Conservation (phyloP, 2,113 vertebrate species). For the Apodemus speciosus region DNA sequence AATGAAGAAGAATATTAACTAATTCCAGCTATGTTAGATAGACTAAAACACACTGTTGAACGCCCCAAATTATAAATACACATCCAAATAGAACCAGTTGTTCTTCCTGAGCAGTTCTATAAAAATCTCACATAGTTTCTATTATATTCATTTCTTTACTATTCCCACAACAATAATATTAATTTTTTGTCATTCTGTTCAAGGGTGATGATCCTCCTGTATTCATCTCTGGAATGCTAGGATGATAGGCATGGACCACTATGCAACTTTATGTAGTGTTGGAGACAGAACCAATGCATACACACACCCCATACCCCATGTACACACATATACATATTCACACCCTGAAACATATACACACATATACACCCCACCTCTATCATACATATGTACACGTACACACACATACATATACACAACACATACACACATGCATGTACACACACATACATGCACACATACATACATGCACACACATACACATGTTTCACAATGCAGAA, state of each 20-base stretch:
- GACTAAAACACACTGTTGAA: background rate
- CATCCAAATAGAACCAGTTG: background rate
- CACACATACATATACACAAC: background rate
- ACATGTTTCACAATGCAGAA: background rate
- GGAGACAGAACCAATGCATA: too few relatives aligned
- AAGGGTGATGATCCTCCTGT: background rate
- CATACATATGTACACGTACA: background rate
- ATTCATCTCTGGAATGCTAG: background rate
- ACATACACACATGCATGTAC: background rate
- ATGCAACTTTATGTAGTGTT: background rate
- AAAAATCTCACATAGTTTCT: background rate
- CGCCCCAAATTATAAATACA: background rate
- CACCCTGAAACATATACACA: background rate
- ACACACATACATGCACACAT: background rate
- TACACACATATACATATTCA: background rate
- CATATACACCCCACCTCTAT: background rate
- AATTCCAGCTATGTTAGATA: background rate
- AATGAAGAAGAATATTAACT: constrained; percentile 8
- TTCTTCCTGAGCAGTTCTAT: background rate
- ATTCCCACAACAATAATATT: background rate
- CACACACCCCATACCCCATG: background rate
- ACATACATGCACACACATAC: too few relatives aligned
- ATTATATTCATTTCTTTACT: background rate
- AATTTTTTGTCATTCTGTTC: background rate
- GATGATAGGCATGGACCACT: background rate